phyloP scores from a whole-genome alignment of 2,888 invertebrate species.

The Thereva unica region DNA sequence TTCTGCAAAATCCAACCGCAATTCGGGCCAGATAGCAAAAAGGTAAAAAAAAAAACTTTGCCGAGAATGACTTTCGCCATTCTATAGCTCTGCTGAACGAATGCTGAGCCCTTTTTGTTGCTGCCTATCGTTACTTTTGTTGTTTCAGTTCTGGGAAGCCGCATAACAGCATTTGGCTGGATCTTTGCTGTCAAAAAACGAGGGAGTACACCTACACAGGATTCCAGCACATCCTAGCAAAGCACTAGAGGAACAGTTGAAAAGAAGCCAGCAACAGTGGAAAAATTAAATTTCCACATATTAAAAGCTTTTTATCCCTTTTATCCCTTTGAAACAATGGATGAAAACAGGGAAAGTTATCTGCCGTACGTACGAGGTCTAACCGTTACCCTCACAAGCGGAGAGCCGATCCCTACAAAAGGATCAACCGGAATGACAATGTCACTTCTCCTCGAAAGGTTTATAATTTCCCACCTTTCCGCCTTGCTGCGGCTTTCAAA shows the following conservation, averaged over 20 bases:
- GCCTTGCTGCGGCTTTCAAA: too few species aligned
- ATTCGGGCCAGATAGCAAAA: constrained; percentile 10
- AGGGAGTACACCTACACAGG: too few species aligned
- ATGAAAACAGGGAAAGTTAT: constrained; percentile 27
- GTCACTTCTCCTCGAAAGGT: too few species aligned
- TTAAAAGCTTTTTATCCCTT: constrained; percentile 39
- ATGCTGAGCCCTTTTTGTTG: constrained; percentile 30
- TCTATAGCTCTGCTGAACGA: constrained; percentile 7
- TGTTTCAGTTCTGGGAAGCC: constrained; percentile 36
- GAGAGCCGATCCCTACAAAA: not conserved
- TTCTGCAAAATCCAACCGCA: constrained; percentile 9
- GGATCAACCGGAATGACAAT: too few species aligned
- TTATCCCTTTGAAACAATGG: constrained; percentile 22
- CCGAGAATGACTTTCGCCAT: constrained; percentile 19
- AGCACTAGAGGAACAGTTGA: constrained; percentile 18
- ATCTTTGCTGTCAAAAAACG: not conserved
- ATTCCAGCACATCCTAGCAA: not conserved
- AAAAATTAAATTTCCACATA: constrained; percentile 41
- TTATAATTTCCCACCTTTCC: too few species aligned
- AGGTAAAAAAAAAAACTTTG: constrained; percentile 18
- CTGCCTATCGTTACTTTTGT: constrained; percentile 38
- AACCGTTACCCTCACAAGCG: constrained; percentile 4
- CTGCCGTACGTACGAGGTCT: constrained; percentile 19
- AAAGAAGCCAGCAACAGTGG: constrained; percentile 35
- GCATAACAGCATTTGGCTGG: constrained; percentile 19